Percentiles rank a stretch among this genome's conserved stretches.
These are phyloP conservation scores for Phymanthus crucifer DNA, from an alignment of 92 coral and sea anemone genomes.

Conservation along the genomic window DNA sequence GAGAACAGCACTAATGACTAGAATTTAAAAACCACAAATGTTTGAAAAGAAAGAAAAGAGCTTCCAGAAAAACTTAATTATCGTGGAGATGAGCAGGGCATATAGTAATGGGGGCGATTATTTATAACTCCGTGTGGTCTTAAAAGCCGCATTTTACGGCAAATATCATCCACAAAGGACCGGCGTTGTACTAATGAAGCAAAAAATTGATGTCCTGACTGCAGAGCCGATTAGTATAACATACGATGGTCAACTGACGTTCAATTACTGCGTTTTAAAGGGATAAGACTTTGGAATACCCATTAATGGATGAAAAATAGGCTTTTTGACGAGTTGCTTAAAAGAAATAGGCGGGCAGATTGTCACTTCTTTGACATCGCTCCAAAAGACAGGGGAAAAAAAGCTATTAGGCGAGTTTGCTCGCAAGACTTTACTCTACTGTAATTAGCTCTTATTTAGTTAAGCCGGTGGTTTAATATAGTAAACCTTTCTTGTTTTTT, in stretches of 20 bases:
- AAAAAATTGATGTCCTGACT: background rate
- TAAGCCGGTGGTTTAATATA: conserved; percentile 19
- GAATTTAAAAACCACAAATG: background rate
- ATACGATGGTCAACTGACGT: background rate
- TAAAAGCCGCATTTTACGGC: conserved; percentile 22
- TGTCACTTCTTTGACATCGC: conserved; percentile 11
- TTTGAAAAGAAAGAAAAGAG: background rate
- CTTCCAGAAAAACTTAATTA: background rate
- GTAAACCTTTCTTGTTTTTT: background rate
- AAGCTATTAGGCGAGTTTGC: background rate
- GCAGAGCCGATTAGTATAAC: conserved; percentile 14
- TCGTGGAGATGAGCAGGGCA: background rate
- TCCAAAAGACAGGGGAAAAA: background rate
- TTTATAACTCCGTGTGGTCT: conserved; percentile 15
- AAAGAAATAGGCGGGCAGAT: conserved; percentile 20
- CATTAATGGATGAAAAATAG: conserved; percentile 10
- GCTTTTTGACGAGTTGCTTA: conserved; percentile 1
- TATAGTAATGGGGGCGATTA: background rate
- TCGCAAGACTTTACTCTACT: conserved; percentile 1
- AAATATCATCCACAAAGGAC: conserved; percentile 1
- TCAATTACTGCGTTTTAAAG: background rate
- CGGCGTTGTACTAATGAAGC: conserved; percentile 5
- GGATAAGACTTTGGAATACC: conserved; percentile 14
- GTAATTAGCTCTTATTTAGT: conserved; percentile 7
- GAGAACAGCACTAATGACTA: background rate